A percentile compares a stretch with the other conserved stretches of the same genome.
Conservation (phyloP, 1,140 invertebrate species). For the Drosophila sulfurigaster region DNA sequence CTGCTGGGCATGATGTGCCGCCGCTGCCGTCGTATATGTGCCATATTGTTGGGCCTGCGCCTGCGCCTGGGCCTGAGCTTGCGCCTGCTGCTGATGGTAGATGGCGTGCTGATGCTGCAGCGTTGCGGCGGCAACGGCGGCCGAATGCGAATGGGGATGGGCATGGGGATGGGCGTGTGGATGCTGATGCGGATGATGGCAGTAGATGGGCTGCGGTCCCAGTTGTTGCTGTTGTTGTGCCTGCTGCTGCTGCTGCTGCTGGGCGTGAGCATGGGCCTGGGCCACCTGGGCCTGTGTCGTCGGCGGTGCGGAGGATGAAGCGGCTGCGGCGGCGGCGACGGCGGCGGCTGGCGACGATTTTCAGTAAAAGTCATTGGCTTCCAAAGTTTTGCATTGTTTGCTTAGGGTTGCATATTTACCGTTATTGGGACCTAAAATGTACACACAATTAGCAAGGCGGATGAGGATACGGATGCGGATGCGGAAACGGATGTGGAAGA, state of each 20-base stretch:
- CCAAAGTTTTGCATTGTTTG: conserved; percentile 97
- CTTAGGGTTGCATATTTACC: conserved; percentile 96
- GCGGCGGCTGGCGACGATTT: conserved; percentile 87
- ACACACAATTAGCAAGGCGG: conserved; percentile 79
- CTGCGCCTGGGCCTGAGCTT: conserved; percentile 33
- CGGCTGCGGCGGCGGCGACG: conserved; percentile 69
- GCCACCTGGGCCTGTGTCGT: conserved; percentile 68
- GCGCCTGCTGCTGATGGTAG: conserved; percentile 80
- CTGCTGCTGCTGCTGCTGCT: conserved; percentile 58
- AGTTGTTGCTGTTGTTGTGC: conserved; percentile 78
- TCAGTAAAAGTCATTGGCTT: conserved; percentile 97
- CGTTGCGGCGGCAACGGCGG: conserved; percentile 74
- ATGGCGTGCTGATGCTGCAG: conserved; percentile 82
- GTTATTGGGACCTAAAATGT: conserved; percentile 87
- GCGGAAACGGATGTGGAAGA: conserved; percentile 42
- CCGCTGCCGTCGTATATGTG: conserved; percentile 74
- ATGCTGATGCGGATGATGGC: conserved; percentile 82
- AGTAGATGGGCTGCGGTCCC: conserved; percentile 84
- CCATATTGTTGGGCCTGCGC: conserved; percentile 72
- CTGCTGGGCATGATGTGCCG: conserved; percentile 73
- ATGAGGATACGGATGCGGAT: conserved; percentile 62
- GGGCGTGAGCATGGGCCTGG: conserved; percentile 50
- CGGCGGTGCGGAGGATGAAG: conserved; percentile 56
- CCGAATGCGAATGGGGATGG: conserved; percentile 81
- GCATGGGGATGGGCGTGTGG: conserved; percentile 81